Evolutionary conservation across 2,888 invertebrate species (phyloP).

Genomic region (Crepidodera aurea): DNA sequence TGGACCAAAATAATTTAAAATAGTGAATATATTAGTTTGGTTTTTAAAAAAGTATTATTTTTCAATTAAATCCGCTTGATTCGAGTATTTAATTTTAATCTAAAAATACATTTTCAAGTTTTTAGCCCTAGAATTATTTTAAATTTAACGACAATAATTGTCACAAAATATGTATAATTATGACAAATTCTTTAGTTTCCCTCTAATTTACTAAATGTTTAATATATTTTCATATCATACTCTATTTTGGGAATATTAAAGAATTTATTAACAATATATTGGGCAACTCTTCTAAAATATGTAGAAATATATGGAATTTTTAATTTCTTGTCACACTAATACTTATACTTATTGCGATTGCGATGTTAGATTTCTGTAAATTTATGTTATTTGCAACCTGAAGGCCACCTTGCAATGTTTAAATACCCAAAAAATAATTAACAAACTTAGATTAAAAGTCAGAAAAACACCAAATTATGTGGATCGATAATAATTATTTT

Average conservation of each 20-base stretch:
- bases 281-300: constrained; percentile 26
- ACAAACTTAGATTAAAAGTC: constrained; percentile 26
- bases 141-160: constrained; percentile 40
- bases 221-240: not conserved
- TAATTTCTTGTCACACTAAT: constrained; percentile 46
- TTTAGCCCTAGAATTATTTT: constrained; percentile 46
- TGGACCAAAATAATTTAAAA: not conserved
- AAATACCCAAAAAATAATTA: constrained; percentile 18
- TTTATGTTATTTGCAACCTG: constrained; percentile 32
- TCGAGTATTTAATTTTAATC: constrained; percentile 44
- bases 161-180: constrained; percentile 48
- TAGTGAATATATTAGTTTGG: not conserved
- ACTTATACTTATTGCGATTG: constrained; percentile 58
- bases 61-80: constrained; percentile 41
- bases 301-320: constrained; percentile 33
- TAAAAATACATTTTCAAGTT: constrained; percentile 47
- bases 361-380: constrained; percentile 44
- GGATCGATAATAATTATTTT: not conserved
- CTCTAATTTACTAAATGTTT: not conserved
- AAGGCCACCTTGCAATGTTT: constrained; percentile 19
- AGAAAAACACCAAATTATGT: constrained; percentile 7
- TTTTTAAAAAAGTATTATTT: not conserved
- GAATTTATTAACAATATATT: constrained; percentile 10
- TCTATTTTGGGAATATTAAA: constrained; percentile 3
- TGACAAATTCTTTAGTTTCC: constrained; percentile 9